A percentile compares a stretch with the other conserved stretches of the same genome.
Evolutionary conservation across 2,113 vertebrate species (phyloP).

Genomic region (Diadophis punctatus): DNA sequence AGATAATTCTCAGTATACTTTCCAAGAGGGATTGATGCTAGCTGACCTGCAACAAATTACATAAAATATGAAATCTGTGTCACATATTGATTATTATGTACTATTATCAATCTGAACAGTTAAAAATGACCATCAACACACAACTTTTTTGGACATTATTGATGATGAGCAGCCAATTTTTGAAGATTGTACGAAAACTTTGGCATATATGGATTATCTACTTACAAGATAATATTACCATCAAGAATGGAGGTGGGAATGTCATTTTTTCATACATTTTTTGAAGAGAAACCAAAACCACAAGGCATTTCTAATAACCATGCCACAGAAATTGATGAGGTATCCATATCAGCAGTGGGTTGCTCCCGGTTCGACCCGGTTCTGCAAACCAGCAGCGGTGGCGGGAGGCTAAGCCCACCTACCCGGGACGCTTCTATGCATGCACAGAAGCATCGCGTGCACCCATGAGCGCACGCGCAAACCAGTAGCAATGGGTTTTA

Average conservation of each 20-base stretch:
- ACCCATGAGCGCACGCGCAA: too few relatives aligned
- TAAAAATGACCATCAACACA: neutral
- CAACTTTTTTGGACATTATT: neutral
- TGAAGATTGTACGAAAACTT: neutral
- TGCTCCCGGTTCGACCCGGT: too few relatives aligned
- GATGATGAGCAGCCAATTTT: neutral
- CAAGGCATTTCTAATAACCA: neutral
- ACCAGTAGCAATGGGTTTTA: too few relatives aligned
- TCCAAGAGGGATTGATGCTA: neutral
- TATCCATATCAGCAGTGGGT: neutral
- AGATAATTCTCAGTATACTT: neutral
- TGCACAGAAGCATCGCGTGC: too few relatives aligned
- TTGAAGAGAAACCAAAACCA: neutral
- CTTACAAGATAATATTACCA: neutral
- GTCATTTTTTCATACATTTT: neutral
- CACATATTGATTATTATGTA: neutral
- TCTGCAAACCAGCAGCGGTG: too few relatives aligned
- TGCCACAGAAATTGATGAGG: neutral
- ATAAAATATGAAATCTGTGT: neutral
- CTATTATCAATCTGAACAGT: neutral
- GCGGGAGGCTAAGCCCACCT: too few relatives aligned
- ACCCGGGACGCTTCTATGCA: too few relatives aligned
- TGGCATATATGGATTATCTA: neutral
- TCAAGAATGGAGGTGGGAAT: neutral
- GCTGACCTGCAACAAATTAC: slow-evolving; percentile 7